phyloP scores from a whole-genome alignment of 2,113 vertebrate species.

The Myotis yumanensis region DNA sequence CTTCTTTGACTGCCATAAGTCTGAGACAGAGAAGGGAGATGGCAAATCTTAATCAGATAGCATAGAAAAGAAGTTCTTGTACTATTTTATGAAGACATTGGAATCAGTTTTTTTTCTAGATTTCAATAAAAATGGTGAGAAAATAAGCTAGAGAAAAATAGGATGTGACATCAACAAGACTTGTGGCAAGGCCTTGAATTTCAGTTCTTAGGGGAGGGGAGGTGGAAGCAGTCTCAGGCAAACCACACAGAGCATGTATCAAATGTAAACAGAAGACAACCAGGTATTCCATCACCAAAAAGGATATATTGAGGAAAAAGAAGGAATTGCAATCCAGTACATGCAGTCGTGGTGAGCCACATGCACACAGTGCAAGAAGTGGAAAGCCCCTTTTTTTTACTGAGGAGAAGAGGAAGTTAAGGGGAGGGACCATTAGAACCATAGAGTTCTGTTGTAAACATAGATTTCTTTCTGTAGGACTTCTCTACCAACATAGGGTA shows the following conservation, averaged over 20 bases:
- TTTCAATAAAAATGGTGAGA: neutral
- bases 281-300: neutral
- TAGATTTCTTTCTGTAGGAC: neutral
- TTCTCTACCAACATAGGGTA: neutral
- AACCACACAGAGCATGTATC: neutral
- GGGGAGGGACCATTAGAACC: neutral
- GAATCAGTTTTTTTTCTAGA: neutral
- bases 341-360: neutral
- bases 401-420: neutral
- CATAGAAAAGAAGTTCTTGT: neutral
- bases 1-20: neutral
- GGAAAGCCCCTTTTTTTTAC: neutral
- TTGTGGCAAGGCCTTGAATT: neutral
- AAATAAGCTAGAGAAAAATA: neutral
- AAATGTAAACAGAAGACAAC: neutral
- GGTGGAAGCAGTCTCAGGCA: neutral
- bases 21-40: neutral
- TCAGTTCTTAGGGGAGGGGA: neutral
- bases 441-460: neutral
- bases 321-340: neutral
- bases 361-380: neutral
- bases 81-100: neutral
- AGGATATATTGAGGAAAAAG: neutral
- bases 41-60: neutral
- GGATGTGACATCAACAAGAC: neutral